Evolutionary conservation across 2,888 invertebrate genomes (phyloP).

Genomic region (Meteorus colon): DNA sequence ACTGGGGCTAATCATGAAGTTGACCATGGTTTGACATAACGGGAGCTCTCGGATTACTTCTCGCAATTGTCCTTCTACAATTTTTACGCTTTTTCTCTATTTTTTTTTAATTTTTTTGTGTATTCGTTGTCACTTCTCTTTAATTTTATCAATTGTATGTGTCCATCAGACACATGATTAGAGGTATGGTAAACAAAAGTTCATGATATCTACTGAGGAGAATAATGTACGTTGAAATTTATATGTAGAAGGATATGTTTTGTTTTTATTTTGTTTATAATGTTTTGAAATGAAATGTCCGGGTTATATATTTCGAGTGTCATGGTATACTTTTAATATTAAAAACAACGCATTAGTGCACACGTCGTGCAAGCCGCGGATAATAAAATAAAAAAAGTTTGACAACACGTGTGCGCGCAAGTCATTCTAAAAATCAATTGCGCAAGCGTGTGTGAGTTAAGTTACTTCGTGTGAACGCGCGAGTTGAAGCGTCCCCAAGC

Average conservation of each 20-base stretch:
- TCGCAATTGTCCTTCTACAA: conserved; percentile 19
- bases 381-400: background rate
- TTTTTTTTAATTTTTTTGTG: background rate
- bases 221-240: no score
- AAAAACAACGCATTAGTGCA: background rate
- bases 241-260: background rate
- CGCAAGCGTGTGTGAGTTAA: background rate
- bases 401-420: conserved; percentile 1
- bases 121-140: background rate
- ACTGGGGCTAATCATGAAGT: conserved; percentile 29
- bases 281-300: background rate
- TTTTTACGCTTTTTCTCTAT: background rate
- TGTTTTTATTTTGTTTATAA: background rate
- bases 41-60: background rate
- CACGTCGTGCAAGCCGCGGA: background rate
- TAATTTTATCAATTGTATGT: background rate
- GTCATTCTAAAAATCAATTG: background rate
- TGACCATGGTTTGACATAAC: conserved; percentile 32
- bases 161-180: background rate
- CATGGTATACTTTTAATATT: background rate
- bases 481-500: conserved; percentile 1
- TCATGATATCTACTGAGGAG: no score
- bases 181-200: no score
- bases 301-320: background rate
- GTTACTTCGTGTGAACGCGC: conserved; percentile 13